These are phyloP conservation scores for Leptinotarsa tumamoca DNA, from an alignment of 2,888 invertebrate genomes.

Conservation along the genomic window DNA sequence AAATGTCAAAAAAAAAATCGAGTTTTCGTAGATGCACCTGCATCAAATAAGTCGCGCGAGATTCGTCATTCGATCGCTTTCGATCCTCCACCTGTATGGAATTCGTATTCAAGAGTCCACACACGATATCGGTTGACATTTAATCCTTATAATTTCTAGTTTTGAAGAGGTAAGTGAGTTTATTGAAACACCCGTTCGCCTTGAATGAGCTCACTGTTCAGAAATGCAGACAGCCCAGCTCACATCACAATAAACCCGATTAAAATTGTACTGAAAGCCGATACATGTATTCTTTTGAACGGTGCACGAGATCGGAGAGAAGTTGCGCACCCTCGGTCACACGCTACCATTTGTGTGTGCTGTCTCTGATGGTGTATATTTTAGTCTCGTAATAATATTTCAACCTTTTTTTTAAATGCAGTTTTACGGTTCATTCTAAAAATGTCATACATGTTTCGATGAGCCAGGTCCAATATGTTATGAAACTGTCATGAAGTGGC, in stretches of 20 bases:
- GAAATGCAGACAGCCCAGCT: slow-evolving; percentile 60
- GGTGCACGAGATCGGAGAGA: background rate
- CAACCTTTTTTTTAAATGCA: no score
- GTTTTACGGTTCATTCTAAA: no score
- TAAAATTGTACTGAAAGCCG: slow-evolving; percentile 24
- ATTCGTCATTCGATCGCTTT: no score
- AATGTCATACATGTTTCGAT: no score
- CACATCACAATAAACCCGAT: slow-evolving; percentile 41
- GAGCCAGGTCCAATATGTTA: no score
- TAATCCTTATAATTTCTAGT: slow-evolving; percentile 20
- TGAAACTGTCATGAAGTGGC: no score
- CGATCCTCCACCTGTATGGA: background rate
- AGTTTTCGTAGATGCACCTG: no score
- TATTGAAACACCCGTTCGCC: slow-evolving; percentile 55
- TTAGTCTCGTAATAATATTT: no score
- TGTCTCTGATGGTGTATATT: no score
- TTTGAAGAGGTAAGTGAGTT: slow-evolving; percentile 38
- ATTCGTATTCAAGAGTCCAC: slow-evolving; percentile 3
- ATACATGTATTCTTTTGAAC: slow-evolving; percentile 11
- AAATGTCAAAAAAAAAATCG: no score
- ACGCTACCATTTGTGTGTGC: slow-evolving; percentile 12
- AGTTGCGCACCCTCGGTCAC: slow-evolving; percentile 3
- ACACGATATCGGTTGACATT: slow-evolving; percentile 13
- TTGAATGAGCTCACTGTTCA: slow-evolving; percentile 61
- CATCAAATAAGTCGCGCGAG: no score